These are phyloP conservation scores for Ennomos quercinarius DNA, from an alignment of 2,888 invertebrate species.

Conservation along the genomic window DNA sequence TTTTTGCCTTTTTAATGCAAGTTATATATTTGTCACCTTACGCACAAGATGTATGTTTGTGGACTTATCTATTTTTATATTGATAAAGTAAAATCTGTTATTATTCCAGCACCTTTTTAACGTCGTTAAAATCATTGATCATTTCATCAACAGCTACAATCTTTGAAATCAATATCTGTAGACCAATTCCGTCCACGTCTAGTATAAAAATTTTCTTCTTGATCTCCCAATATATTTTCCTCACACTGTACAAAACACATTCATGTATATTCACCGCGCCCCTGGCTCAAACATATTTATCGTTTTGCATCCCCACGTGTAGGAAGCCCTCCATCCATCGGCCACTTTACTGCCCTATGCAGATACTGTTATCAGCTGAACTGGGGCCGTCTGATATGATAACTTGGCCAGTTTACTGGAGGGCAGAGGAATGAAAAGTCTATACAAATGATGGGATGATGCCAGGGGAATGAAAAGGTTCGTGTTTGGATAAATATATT, in stretches of 20 bases:
- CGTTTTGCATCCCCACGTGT: constrained; percentile 69
- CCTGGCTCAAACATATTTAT: constrained; percentile 72
- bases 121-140: too few species aligned
- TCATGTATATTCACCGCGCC: constrained; percentile 61
- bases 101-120: too few species aligned
- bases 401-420: constrained; percentile 31
- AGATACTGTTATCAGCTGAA: constrained; percentile 46
- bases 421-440: constrained; percentile 17
- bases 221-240: constrained; percentile 24
- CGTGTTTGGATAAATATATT: neutral
- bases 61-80: too few species aligned
- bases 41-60: too few species aligned
- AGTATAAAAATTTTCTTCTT: neutral
- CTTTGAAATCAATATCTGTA: too few species aligned
- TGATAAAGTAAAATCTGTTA: too few species aligned
- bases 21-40: too few species aligned
- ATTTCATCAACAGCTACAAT: too few species aligned
- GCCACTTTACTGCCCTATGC: constrained; percentile 71
- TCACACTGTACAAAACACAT: constrained; percentile 50
- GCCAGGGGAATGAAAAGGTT: constrained; percentile 1
- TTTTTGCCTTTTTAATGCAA: too few species aligned
- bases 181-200: too few species aligned
- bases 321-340: constrained; percentile 69
- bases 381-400: constrained; percentile 29
- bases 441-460: constrained; percentile 6